A percentile compares a stretch with the other conserved stretches of the same genome.
Conservation (phyloP, 2,113 vertebrate species). For the Tiliqua scincoides region DNA sequence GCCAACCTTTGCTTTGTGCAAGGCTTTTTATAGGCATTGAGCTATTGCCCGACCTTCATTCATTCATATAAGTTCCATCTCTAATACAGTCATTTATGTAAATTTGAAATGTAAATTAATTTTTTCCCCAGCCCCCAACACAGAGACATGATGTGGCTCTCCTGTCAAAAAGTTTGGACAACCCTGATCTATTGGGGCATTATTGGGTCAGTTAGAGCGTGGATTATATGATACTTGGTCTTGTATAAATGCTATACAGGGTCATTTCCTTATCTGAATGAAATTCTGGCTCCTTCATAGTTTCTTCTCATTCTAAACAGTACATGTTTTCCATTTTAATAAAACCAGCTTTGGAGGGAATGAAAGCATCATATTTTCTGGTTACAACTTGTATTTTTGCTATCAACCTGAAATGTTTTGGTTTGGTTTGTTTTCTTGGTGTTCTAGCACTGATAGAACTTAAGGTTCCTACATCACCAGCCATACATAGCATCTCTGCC, state of each 20-base stretch:
- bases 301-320: neutral
- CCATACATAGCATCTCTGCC: neutral
- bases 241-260: neutral
- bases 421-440: neutral
- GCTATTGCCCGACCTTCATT: too few species aligned
- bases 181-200: neutral
- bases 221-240: neutral
- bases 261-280: neutral
- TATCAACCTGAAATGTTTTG: too few species aligned
- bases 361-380: neutral
- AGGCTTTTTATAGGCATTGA: too few species aligned
- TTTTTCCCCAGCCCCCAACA: too few species aligned
- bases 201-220: too few species aligned
- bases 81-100: too few species aligned
- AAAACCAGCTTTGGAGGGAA: neutral
- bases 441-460: neutral
- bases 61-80: too few species aligned
- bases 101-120: too few species aligned
- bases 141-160: too few species aligned
- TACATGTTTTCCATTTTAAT: neutral
- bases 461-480: neutral
- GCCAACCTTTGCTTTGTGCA: too few species aligned
- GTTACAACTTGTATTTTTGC: neutral
- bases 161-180: too few species aligned
- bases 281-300: neutral